Base-by-base conservation (phyloP, 2,888 invertebrate genomes). In the Cerceris rybyensis region DNA sequence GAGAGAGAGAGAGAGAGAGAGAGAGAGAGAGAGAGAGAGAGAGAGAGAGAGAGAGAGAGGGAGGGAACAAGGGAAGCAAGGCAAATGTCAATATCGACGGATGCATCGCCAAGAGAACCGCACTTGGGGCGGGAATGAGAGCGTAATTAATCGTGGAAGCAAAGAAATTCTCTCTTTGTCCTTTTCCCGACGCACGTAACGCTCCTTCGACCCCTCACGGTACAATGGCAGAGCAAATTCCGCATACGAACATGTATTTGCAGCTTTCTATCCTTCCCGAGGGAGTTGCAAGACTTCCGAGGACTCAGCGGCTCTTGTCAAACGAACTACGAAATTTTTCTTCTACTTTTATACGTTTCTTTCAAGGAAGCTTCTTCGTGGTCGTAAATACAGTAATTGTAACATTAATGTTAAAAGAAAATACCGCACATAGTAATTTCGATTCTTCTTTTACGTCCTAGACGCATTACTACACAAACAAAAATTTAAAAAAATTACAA, bases 1-100 rank as follows among this genome's bases (percentile, higher is more conserved):
- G 46, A 43, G 39, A 41, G 41, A 39, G 43, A 42, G 60, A 46
- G 50, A 46, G 70, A n/a, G 13, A 50, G 41, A 50, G 41, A 14
- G 61, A 17, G 52, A 1, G 63, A 49, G 65, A 41, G 28, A 16
- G 39, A 16, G 60, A 49, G 42, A 50, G 28, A 41, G 43, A 67
- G 39, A 49, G 49, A 46, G 57, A 66, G 52, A 17, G n/a, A 46
- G 70, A 63, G 54, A 64, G 67, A 57, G 57, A 57, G 66, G 55
- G 50, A 70, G 82, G 76, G 81, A 84, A 78, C 80, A 74, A 78
- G 75, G 78, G 75, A 85, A 73, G 83, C 89, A 89, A 88, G 89
- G 90, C 90, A 91, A 91, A 91, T 91, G 90, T 91, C 91, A 91
- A 89, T 91, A 90, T 90, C 89, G 89, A 81, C 83, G 84, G 28